Percentiles rank a stretch among this genome's conserved stretches.
Conservation (phyloP, 2,113 vertebrate species). For the Cochlearius cochlearius region DNA sequence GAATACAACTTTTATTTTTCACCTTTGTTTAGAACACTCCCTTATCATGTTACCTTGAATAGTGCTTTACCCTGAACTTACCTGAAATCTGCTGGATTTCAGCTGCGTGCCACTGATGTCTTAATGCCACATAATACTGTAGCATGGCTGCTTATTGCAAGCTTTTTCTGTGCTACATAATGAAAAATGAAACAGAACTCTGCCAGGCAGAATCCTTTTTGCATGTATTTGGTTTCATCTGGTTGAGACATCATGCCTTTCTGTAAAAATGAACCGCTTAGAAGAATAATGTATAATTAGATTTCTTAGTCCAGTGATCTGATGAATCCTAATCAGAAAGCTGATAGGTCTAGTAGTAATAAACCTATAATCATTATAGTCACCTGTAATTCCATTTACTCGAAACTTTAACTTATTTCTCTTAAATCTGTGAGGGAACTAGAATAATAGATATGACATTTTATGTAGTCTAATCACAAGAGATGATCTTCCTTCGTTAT, state of each 20-base stretch:
- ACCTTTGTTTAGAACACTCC: not conserved
- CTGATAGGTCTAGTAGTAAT: not conserved
- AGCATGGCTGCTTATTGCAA: not conserved
- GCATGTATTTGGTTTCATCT: not conserved
- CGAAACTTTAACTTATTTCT: not conserved
- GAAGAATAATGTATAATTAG: not conserved
- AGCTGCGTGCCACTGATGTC: fast-evolving
- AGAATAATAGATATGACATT: not conserved
- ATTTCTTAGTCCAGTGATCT: not conserved
- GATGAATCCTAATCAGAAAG: not conserved
- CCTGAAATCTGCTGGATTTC: not conserved
- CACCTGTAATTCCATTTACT: not conserved
- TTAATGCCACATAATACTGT: not conserved
- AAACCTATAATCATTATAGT: not conserved
- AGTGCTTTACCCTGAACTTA: not conserved
- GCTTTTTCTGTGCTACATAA: not conserved
- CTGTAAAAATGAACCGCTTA: not conserved
- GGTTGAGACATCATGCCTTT: not conserved
- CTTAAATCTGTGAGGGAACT: not conserved
- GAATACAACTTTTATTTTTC: not conserved
- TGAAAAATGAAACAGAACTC: not conserved
- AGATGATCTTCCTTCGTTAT: not conserved
- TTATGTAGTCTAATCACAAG: not conserved
- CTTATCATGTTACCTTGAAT: fast-evolving
- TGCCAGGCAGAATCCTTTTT: not conserved